Evolutionary conservation across 35 echinoderm and acorn worm species (phyloP).

Genomic region (Holothuria glaberrima): DNA sequence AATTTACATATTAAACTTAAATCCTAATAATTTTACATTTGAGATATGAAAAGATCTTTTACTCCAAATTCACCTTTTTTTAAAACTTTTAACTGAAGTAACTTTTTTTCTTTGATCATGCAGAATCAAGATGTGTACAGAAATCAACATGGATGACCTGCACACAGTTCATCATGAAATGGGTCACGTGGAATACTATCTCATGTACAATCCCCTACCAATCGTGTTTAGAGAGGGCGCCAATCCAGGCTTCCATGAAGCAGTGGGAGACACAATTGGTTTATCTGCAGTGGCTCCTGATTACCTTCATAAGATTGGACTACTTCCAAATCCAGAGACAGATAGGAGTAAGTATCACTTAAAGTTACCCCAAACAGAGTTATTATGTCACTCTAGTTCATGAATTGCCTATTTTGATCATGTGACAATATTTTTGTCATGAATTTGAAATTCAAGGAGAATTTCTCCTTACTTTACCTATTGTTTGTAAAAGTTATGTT

Average conservation of each 20-base stretch:
- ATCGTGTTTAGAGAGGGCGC: conserved; percentile 79
- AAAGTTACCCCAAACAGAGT: no score
- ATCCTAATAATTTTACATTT: no score
- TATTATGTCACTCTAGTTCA: no score
- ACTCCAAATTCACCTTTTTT: no score
- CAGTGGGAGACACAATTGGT: conserved; percentile 96
- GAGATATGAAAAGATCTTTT: no score
- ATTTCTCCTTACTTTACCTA: no score
- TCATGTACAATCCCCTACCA: conserved; percentile 78
- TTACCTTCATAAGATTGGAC: conserved; percentile 81
- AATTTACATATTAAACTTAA: no score
- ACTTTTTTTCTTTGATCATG: background rate
- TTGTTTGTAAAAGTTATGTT: no score
- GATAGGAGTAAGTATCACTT: conserved; percentile 55
- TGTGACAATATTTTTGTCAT: no score
- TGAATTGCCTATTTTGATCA: no score
- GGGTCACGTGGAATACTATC: conserved; percentile 97
- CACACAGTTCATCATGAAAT: conserved; percentile 93
- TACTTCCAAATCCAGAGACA: conserved; percentile 56
- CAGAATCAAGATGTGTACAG: conserved; percentile 99
- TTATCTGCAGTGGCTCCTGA: conserved; percentile 87
- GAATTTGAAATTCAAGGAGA: no score
- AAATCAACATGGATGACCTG: conserved; percentile 82
- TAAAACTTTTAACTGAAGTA: no score
- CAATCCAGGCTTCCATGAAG: conserved; percentile 98